Conservation (phyloP, 1,140 invertebrate species). For the Parapsyche elsis region DNA sequence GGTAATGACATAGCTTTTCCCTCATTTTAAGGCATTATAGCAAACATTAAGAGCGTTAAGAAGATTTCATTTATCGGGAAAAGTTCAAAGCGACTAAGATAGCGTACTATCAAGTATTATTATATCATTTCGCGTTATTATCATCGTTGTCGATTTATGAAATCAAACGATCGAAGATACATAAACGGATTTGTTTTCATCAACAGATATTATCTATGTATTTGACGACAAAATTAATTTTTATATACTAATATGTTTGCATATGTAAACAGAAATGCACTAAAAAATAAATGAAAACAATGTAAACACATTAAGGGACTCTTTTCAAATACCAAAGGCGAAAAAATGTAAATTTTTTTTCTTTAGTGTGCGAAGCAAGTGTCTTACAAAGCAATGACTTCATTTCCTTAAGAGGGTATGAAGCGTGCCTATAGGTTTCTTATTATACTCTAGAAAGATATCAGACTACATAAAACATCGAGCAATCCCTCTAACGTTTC, state of each 20-base stretch:
- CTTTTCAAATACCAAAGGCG: slow-evolving; percentile 4
- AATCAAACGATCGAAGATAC: background rate
- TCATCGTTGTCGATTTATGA: background rate
- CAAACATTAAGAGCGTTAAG: slow-evolving; percentile 44
- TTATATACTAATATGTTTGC: background rate
- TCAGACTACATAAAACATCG: slow-evolving; percentile 40
- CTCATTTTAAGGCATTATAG: slow-evolving; percentile 41
- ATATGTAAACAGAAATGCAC: slow-evolving; percentile 14
- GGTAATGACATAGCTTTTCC: slow-evolving; percentile 46
- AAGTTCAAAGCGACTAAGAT: slow-evolving; percentile 33
- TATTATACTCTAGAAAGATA: slow-evolving; percentile 33
- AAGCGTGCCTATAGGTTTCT: slow-evolving; percentile 39
- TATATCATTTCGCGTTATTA: slow-evolving; percentile 20
- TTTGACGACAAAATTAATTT: too few relatives aligned
- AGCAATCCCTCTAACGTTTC: slow-evolving; percentile 44
- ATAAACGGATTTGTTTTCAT: background rate
- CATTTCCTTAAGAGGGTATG: slow-evolving; percentile 30
- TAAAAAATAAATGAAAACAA: background rate
- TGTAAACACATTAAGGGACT: slow-evolving; percentile 8
- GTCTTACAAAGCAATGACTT: slow-evolving; percentile 37
- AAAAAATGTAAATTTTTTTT: slow-evolving; percentile 42
- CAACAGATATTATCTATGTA: too few relatives aligned
- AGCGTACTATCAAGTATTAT: slow-evolving; percentile 28
- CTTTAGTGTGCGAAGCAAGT: slow-evolving; percentile 25
- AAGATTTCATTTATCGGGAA: slow-evolving; percentile 43